Conservation (phyloP, 2,888 invertebrate genomes). For the Andrena minutula region DNA sequence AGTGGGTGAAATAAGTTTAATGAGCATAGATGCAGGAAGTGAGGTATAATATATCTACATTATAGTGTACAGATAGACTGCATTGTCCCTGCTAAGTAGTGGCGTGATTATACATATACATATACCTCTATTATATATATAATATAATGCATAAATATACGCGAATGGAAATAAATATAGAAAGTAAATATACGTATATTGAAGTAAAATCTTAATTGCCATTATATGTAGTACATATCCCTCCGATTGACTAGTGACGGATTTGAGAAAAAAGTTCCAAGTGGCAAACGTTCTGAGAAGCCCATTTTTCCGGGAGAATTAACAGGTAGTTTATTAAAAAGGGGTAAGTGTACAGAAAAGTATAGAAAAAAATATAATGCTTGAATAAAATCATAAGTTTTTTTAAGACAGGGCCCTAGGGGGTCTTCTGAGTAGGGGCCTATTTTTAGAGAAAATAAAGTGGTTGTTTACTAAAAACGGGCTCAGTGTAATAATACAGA, state of each 20-base stretch:
- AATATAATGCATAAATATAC: slow-evolving; percentile 24
- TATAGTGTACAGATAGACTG: slow-evolving; percentile 65
- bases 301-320: too few species aligned
- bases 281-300: too few species aligned
- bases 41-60: slow-evolving; percentile 35
- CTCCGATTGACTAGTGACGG: not conserved
- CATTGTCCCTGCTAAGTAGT: slow-evolving; percentile 62
- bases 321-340: too few species aligned
- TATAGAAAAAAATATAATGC: too few species aligned
- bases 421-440: too few species aligned
- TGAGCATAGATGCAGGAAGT: slow-evolving; percentile 33
- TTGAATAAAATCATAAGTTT: too few species aligned
- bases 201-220: not conserved
- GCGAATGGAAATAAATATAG: slow-evolving; percentile 13
- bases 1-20: slow-evolving; percentile 23
- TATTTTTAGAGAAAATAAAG: too few species aligned
- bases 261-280: not conserved
- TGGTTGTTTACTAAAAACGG: too few species aligned
- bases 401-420: too few species aligned
- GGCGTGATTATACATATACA: slow-evolving; percentile 59
- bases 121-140: slow-evolving; percentile 30
- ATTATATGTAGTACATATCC: not conserved
- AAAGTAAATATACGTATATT: slow-evolving; percentile 7
- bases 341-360: too few species aligned
- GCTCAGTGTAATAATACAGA: too few species aligned